phyloP scores from a whole-genome alignment of 2,888 invertebrate genomes.

The Hypomecis atomaria region DNA sequence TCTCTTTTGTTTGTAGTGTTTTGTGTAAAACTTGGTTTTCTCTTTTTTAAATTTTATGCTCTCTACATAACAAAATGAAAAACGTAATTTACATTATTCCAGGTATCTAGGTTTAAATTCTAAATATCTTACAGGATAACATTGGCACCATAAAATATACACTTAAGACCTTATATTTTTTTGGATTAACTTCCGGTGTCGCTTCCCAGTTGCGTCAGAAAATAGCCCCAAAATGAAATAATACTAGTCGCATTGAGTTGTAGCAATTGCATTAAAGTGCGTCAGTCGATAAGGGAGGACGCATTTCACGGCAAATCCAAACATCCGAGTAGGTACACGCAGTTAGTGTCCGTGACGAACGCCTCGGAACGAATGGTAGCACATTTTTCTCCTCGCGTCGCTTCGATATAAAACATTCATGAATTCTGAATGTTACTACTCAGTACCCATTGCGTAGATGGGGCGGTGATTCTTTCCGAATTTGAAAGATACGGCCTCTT shows the following conservation, averaged over 20 bases:
- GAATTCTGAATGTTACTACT: constrained; percentile 75
- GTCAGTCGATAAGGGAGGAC: constrained; percentile 53
- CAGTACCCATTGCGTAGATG: constrained; percentile 63
- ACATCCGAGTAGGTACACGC: constrained; percentile 76
- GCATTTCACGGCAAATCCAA: constrained; percentile 76
- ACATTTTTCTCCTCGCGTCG: constrained; percentile 77
- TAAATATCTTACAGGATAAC: too few species aligned
- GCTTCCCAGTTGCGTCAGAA: too few species aligned
- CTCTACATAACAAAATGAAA: too few species aligned
- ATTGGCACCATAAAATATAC: too few species aligned
- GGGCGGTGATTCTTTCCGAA: constrained; percentile 58
- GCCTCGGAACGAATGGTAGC: constrained; percentile 71
- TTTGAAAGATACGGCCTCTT: constrained; percentile 55
- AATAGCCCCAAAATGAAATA: not conserved
- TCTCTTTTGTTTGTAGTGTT: too few species aligned
- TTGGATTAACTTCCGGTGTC: too few species aligned
- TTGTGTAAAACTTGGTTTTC: too few species aligned
- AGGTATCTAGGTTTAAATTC: too few species aligned
- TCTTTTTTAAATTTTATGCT: too few species aligned
- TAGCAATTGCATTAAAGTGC: constrained; percentile 63
- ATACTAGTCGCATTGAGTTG: constrained; percentile 54
- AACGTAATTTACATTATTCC: too few species aligned
- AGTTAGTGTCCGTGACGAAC: constrained; percentile 79
- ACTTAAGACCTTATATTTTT: too few species aligned
- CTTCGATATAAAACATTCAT: constrained; percentile 72